Base-by-base conservation (phyloP, 2,797 vertebrate species). In the Monodelphis domestica region DNA sequence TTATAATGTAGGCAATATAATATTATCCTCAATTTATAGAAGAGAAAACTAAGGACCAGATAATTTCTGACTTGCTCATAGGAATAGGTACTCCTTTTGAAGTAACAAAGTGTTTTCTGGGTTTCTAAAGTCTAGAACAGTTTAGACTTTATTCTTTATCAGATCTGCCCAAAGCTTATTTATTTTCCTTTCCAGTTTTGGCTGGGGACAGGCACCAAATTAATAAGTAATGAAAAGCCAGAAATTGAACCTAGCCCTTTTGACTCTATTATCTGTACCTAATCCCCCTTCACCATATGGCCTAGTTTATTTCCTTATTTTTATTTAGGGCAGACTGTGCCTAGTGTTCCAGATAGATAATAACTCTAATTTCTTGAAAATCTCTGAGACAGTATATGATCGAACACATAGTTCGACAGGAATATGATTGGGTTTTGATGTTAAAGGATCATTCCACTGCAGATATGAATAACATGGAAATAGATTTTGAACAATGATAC, bases 311-410 rank as follows among this genome's bases (percentile, higher is more conserved):
- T 88, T 88, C 56, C n/a, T 78, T 54, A 88, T 45, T 93, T 91
- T 0, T 70, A 2, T 0, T n/a, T 89, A 70, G 12, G 33, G 29
- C 0, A 10, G 52, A 15, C 6, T 12, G 11, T 12, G 33, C 15
- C 57, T 54, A 56, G 15, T 70, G 33, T 4, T 30, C 29, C 12
- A 56, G 30, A n/a, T 17, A n/a, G 30, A 26, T 78, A 3, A 2
- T 88, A 11, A 29, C 51, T 54, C 30, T 12, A 45, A 53, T 50
- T 78, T n/a, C 21, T 93, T 5, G n/a, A 21, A 51, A 6, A 53
- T 56, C 11, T 6, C 33, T 45, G 30, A n/a, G n/a, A n/a, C n/a
- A n/a, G n/a, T n/a, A n/a, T n/a, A n/a, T n/a, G n/a, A n/a, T n/a
- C n/a, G n/a, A n/a, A n/a, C n/a, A n/a, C n/a, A n/a, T n/a, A n/a